Evolutionary conservation across 2,113 vertebrate genomes (phyloP).

Genomic region (Climacteris rufus): DNA sequence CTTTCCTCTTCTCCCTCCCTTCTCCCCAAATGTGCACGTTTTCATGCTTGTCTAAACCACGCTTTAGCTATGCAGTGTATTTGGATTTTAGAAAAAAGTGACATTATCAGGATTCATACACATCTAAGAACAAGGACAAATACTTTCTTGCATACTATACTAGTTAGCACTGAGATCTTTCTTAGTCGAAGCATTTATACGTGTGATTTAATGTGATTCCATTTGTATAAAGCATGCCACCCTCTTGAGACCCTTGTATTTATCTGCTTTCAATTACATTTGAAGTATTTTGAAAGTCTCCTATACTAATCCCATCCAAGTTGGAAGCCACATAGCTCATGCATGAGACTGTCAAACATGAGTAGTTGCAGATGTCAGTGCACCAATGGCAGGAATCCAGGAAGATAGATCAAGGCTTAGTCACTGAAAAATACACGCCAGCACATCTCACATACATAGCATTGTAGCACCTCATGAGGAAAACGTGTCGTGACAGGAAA

Average conservation of each 20-base stretch:
- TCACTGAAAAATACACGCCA: constrained; percentile 68
- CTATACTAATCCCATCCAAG: constrained; percentile 70
- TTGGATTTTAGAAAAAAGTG: neutral
- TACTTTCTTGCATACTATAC: neutral
- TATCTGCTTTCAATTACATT: constrained; percentile 75
- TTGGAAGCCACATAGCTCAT: constrained; percentile 72
- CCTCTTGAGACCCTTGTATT: constrained; percentile 41
- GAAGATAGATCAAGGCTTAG: constrained; percentile 73
- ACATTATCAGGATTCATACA: neutral
- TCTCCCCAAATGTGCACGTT: neutral
- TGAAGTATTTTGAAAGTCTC: constrained; percentile 58
- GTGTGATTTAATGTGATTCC: neutral
- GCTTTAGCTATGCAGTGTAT: neutral
- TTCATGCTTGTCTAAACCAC: neutral
- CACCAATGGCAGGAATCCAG: constrained; percentile 68
- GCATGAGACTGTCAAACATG: constrained; percentile 74
- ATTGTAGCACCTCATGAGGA: constrained; percentile 55
- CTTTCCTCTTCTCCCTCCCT: neutral
- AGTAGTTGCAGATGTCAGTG: constrained; percentile 79
- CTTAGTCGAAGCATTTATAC: neutral
- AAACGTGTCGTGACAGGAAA: constrained; percentile 71
- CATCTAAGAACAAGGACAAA: constrained; percentile 12
- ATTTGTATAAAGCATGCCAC: constrained; percentile 44
- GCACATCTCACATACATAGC: constrained; percentile 58
- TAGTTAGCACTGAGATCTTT: constrained; percentile 23